Base-by-base conservation (phyloP, 2,888 invertebrate species). In the Molorchus minor region DNA sequence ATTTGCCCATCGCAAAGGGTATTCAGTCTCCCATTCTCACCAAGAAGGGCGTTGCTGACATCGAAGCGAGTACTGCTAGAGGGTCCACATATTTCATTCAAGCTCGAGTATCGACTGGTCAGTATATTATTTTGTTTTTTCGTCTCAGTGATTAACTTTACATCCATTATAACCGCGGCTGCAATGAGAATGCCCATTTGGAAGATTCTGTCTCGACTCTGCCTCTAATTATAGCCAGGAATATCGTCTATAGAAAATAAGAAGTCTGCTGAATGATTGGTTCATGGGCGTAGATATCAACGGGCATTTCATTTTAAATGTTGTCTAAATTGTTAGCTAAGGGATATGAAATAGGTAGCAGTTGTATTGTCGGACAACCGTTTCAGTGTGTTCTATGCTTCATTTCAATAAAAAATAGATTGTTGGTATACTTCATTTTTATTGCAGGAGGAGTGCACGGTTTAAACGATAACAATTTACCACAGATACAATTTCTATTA, bases 71-170 rank as follows among this genome's bases (percentile, higher is more conserved):
- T 20, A 46, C 30, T 20, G 64, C 64, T 58, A 44, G 55, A 44
- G 62, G 64, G 55, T 58, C 44, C 61, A 62, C 67, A 67, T 67
- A 67, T 67, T 64, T 67, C 67, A 67, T 67, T 58, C 58, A 56
- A 62, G 64, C 61, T 63, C 59, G 63, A 61, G 60, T 67, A 67
- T 67, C 67, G 67, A 64, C 67, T 67, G 64, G 67, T 58, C 64
- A 56, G 59, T 67, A 64, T 64, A 67, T 64, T 67, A 62, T 67
- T 60, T 56, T 58, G 61, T 61, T 66, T 67, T 67, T 57, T 62
- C 54, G 58, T 54, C 58, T 47, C 57, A 62, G 53, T 61, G 64
- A 67, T 67, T 67, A 67, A 64, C 64, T 64, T 58, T 60, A 64
- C 62, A 67, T 64, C 62, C 67, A 67, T 67, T 67, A 62, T 64